phyloP scores from a whole-genome alignment of 1,140 invertebrate species.

The Tetramorium alpestre region DNA sequence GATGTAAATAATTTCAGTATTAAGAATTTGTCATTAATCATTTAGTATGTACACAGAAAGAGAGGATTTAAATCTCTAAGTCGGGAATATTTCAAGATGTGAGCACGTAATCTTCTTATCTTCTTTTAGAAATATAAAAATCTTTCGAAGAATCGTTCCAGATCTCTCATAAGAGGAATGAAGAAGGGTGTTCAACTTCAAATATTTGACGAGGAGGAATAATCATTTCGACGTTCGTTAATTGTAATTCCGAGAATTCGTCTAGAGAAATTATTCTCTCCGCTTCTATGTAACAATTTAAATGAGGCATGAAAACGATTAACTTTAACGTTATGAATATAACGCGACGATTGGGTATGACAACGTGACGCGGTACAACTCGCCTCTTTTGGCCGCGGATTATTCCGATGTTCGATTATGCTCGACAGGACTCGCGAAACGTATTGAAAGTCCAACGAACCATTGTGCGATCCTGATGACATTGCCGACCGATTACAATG shows the following conservation, averaged over 20 bases:
- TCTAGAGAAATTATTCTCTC: not conserved
- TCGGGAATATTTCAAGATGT: not conserved
- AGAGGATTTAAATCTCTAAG: not conserved
- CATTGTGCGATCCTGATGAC: slow-evolving; percentile 62
- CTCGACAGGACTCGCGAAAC: slow-evolving; percentile 27
- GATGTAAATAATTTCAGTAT: not conserved
- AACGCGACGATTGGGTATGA: slow-evolving; percentile 49
- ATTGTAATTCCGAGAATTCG: not conserved
- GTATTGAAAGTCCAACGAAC: slow-evolving; percentile 68
- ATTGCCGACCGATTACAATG: slow-evolving; percentile 69
- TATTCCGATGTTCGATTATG: slow-evolving; percentile 59
- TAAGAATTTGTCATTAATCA: not conserved
- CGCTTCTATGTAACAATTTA: slow-evolving; percentile 3
- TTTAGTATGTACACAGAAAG: not conserved
- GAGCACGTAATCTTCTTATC: not conserved
- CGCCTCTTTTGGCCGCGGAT: slow-evolving; percentile 36
- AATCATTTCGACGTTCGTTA: not conserved
- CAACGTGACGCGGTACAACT: slow-evolving; percentile 23
- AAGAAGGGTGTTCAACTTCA: not conserved
- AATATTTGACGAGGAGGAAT: not conserved
- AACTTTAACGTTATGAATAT: slow-evolving; percentile 32
- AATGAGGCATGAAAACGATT: slow-evolving; percentile 39
- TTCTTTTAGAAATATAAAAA: not conserved
- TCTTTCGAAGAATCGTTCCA: not conserved
- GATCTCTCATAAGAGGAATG: not conserved